Percentiles rank a stretch among this genome's conserved stretches.
Evolutionary conservation across 1,140 invertebrate genomes (phyloP).

Genomic region (Prorops nasuta): DNA sequence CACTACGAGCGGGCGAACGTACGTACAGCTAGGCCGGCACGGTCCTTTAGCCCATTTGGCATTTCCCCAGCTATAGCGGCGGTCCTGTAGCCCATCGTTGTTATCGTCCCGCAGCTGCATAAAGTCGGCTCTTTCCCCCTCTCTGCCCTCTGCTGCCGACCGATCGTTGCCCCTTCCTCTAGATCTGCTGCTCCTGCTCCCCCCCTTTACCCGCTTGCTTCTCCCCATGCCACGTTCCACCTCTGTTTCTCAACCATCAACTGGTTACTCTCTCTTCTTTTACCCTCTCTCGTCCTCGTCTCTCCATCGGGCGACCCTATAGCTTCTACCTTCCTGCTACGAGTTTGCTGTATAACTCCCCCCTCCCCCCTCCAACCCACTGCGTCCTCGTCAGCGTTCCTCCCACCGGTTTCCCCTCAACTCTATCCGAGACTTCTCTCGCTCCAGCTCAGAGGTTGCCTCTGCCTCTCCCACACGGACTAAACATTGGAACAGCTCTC

Average conservation of each 20-base stretch:
- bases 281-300: slow-evolving; percentile 13
- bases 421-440: no score
- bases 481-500: slow-evolving; percentile 16
- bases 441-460: no score
- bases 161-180: neutral
- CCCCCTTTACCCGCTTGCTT: slow-evolving; percentile 1
- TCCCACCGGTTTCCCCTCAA: no score
- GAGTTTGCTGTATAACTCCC: no score
- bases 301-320: no score
- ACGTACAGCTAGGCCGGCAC: slow-evolving; percentile 51
- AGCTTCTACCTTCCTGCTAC: no score
- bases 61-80: slow-evolving; percentile 59
- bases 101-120: slow-evolving; percentile 61
- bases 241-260: no score
- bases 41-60: slow-evolving; percentile 59
- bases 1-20: slow-evolving; percentile 37
- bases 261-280: slow-evolving; percentile 8
- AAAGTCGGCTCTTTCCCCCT: slow-evolving; percentile 36
- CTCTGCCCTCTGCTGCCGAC: slow-evolving; percentile 18
- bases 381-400: no score
- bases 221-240: neutral
- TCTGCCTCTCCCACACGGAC: neutral
- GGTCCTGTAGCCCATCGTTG: slow-evolving; percentile 60
- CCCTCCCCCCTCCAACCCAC: no score
- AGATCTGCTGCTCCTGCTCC: slow-evolving; percentile 1